A percentile compares a stretch with the other conserved stretches of the same genome.
phyloP scores from a whole-genome alignment of 1,140 invertebrate genomes.

The Portunus trituberculatus region DNA sequence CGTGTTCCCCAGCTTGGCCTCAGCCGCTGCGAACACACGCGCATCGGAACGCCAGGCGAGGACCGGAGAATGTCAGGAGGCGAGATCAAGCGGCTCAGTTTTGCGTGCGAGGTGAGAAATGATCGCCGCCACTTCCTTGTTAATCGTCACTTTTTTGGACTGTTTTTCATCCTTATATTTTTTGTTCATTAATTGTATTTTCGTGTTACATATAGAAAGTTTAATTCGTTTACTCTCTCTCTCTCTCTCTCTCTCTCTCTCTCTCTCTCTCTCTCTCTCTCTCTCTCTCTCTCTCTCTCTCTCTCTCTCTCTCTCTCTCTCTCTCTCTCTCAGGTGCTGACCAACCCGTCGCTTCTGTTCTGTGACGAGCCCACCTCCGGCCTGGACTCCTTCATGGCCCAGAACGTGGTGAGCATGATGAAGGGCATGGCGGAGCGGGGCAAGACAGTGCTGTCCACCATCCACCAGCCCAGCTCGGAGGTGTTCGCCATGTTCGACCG shows the following conservation, averaged over 20 bases:
- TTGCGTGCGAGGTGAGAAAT: constrained; percentile 89
- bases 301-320: neutral
- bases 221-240: no score
- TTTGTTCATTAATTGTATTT: no score
- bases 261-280: no score
- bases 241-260: no score
- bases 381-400: constrained; percentile 95
- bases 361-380: constrained; percentile 98
- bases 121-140: no score
- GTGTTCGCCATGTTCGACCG: constrained; percentile 95
- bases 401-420: constrained; percentile 92
- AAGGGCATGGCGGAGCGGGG: constrained; percentile 82
- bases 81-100: constrained; percentile 95
- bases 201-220: no score
- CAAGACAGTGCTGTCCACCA: constrained; percentile 95
- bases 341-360: constrained; percentile 96
- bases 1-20: constrained; percentile 86
- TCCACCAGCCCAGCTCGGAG: constrained; percentile 95
- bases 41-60: constrained; percentile 90
- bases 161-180: no score
- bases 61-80: constrained; percentile 96
- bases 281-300: neutral
- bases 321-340: constrained; percentile 91
- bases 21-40: constrained; percentile 91
- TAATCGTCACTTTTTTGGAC: no score